Evolutionary conservation across 2,797 vertebrate genomes (phyloP).

Genomic region (Gymnodraco acuticeps): DNA sequence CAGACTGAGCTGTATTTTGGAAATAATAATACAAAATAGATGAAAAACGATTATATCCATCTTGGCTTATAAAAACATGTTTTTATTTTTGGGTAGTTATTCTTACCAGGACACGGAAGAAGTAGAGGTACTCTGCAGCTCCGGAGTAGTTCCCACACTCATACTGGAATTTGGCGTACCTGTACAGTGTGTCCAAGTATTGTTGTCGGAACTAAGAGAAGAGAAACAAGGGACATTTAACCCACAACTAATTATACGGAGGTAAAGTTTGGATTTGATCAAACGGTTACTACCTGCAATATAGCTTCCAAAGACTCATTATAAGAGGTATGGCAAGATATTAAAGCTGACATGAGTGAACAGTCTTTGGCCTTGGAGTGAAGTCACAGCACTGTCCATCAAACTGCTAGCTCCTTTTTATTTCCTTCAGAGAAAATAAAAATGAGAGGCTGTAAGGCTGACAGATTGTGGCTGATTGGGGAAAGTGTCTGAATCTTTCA

Average conservation of each 20-base stretch:
- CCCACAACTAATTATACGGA: neutral
- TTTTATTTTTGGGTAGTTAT: neutral
- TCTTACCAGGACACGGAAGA: conserved; percentile 97
- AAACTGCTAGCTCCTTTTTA: neutral
- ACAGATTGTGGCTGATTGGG: conserved; percentile 29
- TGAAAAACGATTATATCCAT: neutral
- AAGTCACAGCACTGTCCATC: neutral
- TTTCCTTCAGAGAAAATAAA: neutral
- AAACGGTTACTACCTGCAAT: neutral
- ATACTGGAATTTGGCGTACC: conserved; percentile 98
- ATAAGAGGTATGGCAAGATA: neutral
- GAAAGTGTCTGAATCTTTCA: conserved; percentile 4
- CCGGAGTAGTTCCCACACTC: conserved; percentile 99
- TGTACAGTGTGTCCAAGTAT: conserved; percentile 96
- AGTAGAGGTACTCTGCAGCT: conserved; percentile 98
- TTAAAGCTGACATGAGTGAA: neutral
- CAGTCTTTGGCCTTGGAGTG: neutral
- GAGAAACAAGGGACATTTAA: neutral
- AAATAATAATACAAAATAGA: neutral
- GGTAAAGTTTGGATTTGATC: neutral
- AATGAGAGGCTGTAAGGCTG: neutral
- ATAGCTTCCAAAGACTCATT: neutral
- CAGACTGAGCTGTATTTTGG: neutral
- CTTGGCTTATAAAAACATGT: neutral
- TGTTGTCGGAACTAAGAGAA: conserved; percentile 90